These are phyloP conservation scores for Diadophis punctatus DNA, from an alignment of 2,113 vertebrate species.

Conservation along the genomic window DNA sequence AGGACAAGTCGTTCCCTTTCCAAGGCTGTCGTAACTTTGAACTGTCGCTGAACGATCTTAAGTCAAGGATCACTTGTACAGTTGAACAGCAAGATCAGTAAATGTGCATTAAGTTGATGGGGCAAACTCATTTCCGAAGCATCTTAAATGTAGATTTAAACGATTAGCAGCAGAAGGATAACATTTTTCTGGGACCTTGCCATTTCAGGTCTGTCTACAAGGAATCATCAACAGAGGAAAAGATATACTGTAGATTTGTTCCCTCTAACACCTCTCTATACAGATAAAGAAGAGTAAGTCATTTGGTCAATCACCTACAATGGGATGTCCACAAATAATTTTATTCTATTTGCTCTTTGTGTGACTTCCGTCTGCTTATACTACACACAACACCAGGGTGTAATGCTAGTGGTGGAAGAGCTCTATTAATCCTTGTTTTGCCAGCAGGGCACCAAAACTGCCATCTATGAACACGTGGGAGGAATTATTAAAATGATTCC, in stretches of 20 bases:
- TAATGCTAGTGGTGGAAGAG: neutral
- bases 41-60: neutral
- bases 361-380: neutral
- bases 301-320: neutral
- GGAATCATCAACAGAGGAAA: neutral
- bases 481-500: neutral
- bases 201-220: no score
- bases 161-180: neutral
- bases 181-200: neutral
- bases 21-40: neutral
- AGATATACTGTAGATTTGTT: neutral
- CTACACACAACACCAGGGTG: neutral
- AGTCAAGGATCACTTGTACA: neutral
- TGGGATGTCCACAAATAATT: neutral
- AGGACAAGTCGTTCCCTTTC: neutral
- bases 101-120: neutral
- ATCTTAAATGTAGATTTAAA: neutral
- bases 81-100: neutral
- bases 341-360: neutral
- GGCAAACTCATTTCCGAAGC: neutral
- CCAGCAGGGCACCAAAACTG: neutral
- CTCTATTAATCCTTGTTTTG: neutral
- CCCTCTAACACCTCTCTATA: neutral
- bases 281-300: neutral
- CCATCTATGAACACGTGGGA: neutral